Conservation (phyloP, 1,140 invertebrate genomes). For the Plutomurus gul region DNA sequence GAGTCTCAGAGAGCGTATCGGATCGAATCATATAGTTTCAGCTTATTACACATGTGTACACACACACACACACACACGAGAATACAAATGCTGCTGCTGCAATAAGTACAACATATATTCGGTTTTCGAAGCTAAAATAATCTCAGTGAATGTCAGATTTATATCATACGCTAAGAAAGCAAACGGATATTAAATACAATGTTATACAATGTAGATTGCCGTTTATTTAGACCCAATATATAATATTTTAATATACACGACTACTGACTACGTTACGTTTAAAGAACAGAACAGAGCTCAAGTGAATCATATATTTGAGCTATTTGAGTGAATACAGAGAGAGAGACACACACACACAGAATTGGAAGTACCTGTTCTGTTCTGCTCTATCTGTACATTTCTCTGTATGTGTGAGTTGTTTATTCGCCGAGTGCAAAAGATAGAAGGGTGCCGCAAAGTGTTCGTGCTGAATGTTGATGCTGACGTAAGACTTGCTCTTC, state of each 20-base stretch:
- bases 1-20: slow-evolving; percentile 12
- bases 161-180: neutral
- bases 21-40: neutral
- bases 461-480: slow-evolving; percentile 36
- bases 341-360: neutral
- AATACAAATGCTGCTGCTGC: neutral
- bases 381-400: neutral
- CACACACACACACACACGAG: neutral
- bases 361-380: neutral
- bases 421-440: slow-evolving; percentile 43
- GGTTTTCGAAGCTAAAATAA: neutral
- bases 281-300: no score
- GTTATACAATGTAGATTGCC: neutral
- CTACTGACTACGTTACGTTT: no score
- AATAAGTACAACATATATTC: no score
- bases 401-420: slow-evolving; percentile 30
- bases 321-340: no score
- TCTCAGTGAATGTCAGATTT: neutral
- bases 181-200: neutral
- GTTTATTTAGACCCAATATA: no score
- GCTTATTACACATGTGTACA: neutral
- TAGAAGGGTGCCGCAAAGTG: slow-evolving; percentile 34
- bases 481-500: slow-evolving; percentile 36
- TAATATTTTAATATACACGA: no score
- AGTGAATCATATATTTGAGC: no score